Conservation (phyloP, 2,888 invertebrate species). For the Cataglyphis livida region DNA sequence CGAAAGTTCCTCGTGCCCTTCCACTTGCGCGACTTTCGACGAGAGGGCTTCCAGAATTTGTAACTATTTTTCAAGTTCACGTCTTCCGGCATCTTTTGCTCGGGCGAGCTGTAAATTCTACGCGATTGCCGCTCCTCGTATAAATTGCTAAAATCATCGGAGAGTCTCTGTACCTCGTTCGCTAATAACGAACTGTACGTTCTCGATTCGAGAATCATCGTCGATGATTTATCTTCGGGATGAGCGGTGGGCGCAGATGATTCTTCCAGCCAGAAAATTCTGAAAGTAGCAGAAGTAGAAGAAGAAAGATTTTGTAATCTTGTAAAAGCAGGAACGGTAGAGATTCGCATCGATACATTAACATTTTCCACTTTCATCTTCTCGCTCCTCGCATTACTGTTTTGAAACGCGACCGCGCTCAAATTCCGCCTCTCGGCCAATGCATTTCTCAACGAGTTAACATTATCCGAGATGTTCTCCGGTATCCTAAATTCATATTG, state of each 20-base stretch:
- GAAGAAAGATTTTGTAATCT: slow-evolving; percentile 36
- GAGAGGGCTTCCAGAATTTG: background rate
- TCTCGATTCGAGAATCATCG: slow-evolving; percentile 1
- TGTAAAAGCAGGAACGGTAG: slow-evolving; percentile 24
- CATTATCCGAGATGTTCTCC: slow-evolving; percentile 25
- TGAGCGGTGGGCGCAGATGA: slow-evolving; percentile 9
- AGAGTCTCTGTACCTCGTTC: background rate
- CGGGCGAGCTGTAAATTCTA: slow-evolving; percentile 28
- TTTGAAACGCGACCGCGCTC: slow-evolving; percentile 20
- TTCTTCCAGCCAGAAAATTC: slow-evolving; percentile 13
- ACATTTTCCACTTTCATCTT: slow-evolving; percentile 21
- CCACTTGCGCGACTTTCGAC: background rate
- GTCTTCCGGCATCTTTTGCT: slow-evolving; percentile 46
- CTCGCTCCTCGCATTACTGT: slow-evolving; percentile 9
- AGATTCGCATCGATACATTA: slow-evolving; percentile 45
- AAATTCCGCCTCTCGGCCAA: slow-evolving; percentile 9
- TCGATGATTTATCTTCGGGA: slow-evolving; percentile 20
- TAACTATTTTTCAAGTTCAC: slow-evolving; percentile 35
- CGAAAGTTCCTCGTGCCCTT: background rate
- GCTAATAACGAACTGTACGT: background rate
- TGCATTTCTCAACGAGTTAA: slow-evolving; percentile 33
- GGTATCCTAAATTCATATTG: slow-evolving; percentile 22
- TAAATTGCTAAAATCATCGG: slow-evolving; percentile 1
- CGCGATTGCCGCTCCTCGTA: background rate
- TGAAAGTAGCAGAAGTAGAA: background rate